Base-by-base conservation (phyloP, 2,888 invertebrate genomes). In the Metallyticus violacea region DNA sequence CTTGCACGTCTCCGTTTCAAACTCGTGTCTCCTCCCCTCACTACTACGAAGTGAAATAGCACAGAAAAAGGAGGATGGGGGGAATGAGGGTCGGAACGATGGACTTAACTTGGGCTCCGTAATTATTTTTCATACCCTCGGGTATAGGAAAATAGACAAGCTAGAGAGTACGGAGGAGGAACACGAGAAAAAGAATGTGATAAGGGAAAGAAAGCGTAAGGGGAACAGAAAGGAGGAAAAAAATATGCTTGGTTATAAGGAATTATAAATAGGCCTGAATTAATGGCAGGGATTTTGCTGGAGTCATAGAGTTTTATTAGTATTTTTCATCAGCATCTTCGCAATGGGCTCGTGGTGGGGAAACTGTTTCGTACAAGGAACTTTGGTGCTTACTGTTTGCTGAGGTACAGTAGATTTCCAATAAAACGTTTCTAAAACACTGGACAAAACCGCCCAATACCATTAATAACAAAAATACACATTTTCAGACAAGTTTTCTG, bases 61-160 rank as follows among this genome's bases (percentile, higher is more conserved):
- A 85, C 62, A 76, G 79, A 84, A 25, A 76, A 30, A 29, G 77
- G 9, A 29, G 26, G 27, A 40, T 77, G 30, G 80, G 79, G 85
- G 40, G 83, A 28, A 22, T 22, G 83, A 62, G 79, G 81, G 27
- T 82, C 22, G 82, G 79, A 84, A 80, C 85, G 87, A 85, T 86
- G 87, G 87, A 86, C 87, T 87, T 87, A 87, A 88, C 84, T 87
- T 87, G 86, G 87, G 88, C 85, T 77, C 79, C 62, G 88, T 86
- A 88, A 88, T 88, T 88, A 88, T 88, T 88, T 87, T 87, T 86
- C 88, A 86, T 88, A 81, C 88, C 88, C 87, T 86, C 82, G 88
- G 88, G 88, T 88, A 86, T 81, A 86, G 85, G 78, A 79, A 87
- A 87, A 87, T 86, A 87, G 85, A 87, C 87, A 86, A 87, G 86